Conservation (phyloP, 2,797 vertebrate genomes). For the Lepilemur ruficaudatus region DNA sequence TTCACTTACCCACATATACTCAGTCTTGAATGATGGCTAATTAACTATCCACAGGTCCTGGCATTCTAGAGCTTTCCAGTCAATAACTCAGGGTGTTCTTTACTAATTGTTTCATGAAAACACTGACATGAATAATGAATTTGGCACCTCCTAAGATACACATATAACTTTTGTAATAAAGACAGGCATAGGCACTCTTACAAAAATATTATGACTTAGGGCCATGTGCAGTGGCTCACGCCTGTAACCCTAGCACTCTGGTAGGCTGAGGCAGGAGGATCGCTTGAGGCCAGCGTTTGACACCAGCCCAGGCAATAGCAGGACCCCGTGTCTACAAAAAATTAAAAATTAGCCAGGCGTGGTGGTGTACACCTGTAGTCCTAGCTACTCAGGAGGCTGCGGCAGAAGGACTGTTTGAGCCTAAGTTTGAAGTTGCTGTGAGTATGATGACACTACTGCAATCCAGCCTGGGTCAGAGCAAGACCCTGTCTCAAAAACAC, state of each 20-base stretch:
- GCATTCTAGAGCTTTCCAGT: background rate
- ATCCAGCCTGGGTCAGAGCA: background rate
- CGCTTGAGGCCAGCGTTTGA: background rate
- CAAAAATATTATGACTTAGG: background rate
- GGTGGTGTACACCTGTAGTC: background rate
- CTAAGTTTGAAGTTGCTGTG: background rate
- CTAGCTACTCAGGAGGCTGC: background rate
- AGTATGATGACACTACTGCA: background rate
- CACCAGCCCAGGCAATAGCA: background rate
- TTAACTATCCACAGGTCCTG: slow-evolving; percentile 46
- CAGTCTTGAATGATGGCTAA: background rate
- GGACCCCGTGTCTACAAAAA: background rate
- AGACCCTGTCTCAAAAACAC: background rate
- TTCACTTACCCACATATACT: background rate
- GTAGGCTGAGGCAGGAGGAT: background rate
- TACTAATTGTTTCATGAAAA: slow-evolving; percentile 63
- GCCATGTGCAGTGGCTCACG: accelerated
- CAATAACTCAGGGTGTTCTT: background rate
- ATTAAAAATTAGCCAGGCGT: background rate
- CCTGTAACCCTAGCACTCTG: background rate
- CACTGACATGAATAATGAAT: slow-evolving; percentile 50
- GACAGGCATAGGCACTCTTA: background rate
- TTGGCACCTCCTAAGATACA: slow-evolving; percentile 7
- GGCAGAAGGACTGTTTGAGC: background rate
- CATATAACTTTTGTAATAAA: slow-evolving; percentile 25